Evolutionary conservation across 2,888 invertebrate species (phyloP).

Genomic region (Stenodera caucasica): DNA sequence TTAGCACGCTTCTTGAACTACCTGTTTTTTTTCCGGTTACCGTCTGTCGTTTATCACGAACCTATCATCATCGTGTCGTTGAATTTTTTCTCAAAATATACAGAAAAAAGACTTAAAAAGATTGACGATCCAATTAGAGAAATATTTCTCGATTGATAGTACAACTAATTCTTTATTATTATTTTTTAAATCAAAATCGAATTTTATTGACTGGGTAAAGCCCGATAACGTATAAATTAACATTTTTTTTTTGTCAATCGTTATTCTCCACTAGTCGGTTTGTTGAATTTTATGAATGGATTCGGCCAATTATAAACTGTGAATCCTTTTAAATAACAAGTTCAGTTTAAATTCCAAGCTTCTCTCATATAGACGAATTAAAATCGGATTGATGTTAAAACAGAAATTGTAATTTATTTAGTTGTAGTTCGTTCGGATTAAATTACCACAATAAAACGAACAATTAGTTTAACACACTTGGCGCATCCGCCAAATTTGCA

Average conservation of each 20-base stretch:
- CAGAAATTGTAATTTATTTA: background rate
- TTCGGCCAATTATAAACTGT: background rate
- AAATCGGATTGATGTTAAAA: no score
- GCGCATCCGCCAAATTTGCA: background rate
- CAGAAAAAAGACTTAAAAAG: conserved; percentile 1
- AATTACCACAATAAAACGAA: background rate
- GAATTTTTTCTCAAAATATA: no score
- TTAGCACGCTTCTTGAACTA: conserved; percentile 26
- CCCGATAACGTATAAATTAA: conserved; percentile 13
- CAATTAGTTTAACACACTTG: no score
- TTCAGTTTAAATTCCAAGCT: no score
- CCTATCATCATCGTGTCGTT: conserved; percentile 2
- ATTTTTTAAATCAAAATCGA: no score
- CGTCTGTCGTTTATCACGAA: background rate
- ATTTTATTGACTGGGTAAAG: conserved; percentile 18
- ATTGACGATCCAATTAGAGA: conserved; percentile 20
- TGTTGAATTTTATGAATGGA: no score
- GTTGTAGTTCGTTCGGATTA: no score
- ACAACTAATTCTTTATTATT: conserved; percentile 23
- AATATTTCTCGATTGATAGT: conserved; percentile 19
- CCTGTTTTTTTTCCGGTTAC: conserved; percentile 15
- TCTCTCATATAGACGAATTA: no score
- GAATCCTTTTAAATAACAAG: background rate
- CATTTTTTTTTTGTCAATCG: conserved; percentile 14
- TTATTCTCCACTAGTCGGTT: no score